Conservation (phyloP, 2,888 invertebrate species). For the Hyposoter didymator region DNA sequence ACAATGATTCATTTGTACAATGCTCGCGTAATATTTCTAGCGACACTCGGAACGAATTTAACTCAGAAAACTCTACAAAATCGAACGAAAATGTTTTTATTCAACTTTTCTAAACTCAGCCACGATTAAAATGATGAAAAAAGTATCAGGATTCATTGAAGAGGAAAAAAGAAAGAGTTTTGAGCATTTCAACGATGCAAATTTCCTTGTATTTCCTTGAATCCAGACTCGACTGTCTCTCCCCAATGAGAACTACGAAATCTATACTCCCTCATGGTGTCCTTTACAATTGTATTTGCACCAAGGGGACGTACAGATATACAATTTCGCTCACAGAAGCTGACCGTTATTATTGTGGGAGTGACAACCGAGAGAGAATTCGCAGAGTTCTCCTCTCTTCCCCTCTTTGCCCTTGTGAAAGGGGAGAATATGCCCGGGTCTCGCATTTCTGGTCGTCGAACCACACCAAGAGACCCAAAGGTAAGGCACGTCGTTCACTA, state of each 20-base stretch:
- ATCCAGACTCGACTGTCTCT: neutral
- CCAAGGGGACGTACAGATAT: neutral
- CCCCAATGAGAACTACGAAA: conserved; percentile 15
- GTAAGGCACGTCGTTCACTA: conserved; percentile 5
- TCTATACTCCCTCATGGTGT: neutral
- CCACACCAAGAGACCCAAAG: conserved; percentile 26
- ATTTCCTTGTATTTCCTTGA: neutral
- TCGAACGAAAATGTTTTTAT: neutral
- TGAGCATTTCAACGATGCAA: neutral
- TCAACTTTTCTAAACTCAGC: neutral
- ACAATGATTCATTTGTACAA: too few species aligned
- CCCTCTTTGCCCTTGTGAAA: conserved; percentile 22
- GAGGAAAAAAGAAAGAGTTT: neutral
- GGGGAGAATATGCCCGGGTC: conserved; percentile 33
- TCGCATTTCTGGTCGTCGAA: conserved; percentile 56
- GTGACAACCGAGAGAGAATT: conserved; percentile 3
- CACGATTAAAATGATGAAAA: neutral
- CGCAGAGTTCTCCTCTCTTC: too few species aligned
- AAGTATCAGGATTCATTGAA: too few species aligned
- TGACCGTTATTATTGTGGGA: conserved; percentile 18
- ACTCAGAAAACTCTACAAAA: neutral
- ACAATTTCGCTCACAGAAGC: conserved; percentile 10
- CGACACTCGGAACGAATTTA: neutral
- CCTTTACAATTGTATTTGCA: conserved; percentile 4
- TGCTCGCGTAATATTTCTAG: too few species aligned